Base-by-base conservation (phyloP, 2,797 vertebrate species). In the Clarias fuscus region DNA sequence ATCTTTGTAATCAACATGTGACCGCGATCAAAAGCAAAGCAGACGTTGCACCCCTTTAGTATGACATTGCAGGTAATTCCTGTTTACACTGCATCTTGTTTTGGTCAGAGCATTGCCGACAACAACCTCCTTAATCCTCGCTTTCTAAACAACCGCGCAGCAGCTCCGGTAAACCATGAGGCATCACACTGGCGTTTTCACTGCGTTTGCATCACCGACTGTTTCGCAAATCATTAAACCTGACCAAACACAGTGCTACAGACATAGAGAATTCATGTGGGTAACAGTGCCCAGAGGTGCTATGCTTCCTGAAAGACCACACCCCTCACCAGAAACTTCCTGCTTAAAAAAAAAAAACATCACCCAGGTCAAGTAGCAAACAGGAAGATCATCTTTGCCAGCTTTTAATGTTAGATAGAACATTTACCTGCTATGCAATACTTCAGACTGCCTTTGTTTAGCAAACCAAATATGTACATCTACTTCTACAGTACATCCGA, bases 221-320 rank as follows among this genome's bases (percentile, higher is more conserved):
- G 17, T 30, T 77, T 76, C 11, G 43, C 53, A 40, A 79, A 84
- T 61, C 65, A 71, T 84, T 84, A 84, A 87, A 71, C 73, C 40
- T 53, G 71, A 33, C 53, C 27, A 68, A 76, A 33, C 18, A 84
- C 43, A 24, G 24, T 17, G 71, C 24, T 7, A 3, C 33, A 8
- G 30, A 20, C 17, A 13, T 7, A 1, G 15, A 40, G 75, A 37
- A 40, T 48, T 79, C 22, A n/a, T 64, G 20, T 71, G 83, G 33
- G n/a, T 56, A 84, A 84, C 15, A 24, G 59, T 24, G 56, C 79
- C 85, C 22, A 30, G 18, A 76, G 56, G 76, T 18, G 14, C 43
- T 64, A 17, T 8, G 40, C n/a, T 89, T 64, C 76, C 79, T 58
- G 81, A 85, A 89, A 76, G 67, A 73, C 68, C n/a, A 10, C 5